Percentiles rank a stretch among this genome's conserved stretches.
Evolutionary conservation across 2,113 vertebrate species (phyloP).

Genomic region (Phaethon lepturus): DNA sequence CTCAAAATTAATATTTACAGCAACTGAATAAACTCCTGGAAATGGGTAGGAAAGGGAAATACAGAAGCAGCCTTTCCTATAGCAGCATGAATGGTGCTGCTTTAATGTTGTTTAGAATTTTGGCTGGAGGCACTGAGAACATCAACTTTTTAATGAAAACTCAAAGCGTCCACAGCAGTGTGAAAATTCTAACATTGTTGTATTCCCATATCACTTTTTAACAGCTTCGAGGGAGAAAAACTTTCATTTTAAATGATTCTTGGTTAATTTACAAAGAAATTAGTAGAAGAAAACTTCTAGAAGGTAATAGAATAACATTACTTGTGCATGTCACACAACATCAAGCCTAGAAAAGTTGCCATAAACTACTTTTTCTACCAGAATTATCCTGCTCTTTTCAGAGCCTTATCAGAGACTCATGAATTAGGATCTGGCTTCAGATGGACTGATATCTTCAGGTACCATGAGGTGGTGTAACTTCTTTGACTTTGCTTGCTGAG

Average conservation of each 20-base stretch:
- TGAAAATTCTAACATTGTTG: slow-evolving; percentile 50
- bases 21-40: background rate
- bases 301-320: slow-evolving; percentile 52
- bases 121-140: slow-evolving; percentile 47
- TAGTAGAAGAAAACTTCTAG: slow-evolving; percentile 56
- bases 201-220: slow-evolving; percentile 55
- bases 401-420: background rate
- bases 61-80: background rate
- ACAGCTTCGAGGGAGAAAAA: slow-evolving; percentile 45
- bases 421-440: background rate
- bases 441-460: background rate
- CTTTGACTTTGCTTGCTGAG: background rate
- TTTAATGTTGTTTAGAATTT: slow-evolving; percentile 50
- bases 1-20: slow-evolving; percentile 5
- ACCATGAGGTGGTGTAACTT: background rate
- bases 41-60: background rate
- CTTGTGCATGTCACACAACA: slow-evolving; percentile 38
- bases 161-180: slow-evolving; percentile 13
- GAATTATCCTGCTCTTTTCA: background rate
- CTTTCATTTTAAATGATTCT: slow-evolving; percentile 70
- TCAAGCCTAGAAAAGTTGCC: slow-evolving; percentile 43
- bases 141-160: slow-evolving; percentile 67
- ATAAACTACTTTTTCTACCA: background rate
- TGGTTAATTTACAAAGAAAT: slow-evolving; percentile 75
- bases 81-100: background rate